Conservation (phyloP, 2,888 invertebrate species). For the Himalopsyche japonica region DNA sequence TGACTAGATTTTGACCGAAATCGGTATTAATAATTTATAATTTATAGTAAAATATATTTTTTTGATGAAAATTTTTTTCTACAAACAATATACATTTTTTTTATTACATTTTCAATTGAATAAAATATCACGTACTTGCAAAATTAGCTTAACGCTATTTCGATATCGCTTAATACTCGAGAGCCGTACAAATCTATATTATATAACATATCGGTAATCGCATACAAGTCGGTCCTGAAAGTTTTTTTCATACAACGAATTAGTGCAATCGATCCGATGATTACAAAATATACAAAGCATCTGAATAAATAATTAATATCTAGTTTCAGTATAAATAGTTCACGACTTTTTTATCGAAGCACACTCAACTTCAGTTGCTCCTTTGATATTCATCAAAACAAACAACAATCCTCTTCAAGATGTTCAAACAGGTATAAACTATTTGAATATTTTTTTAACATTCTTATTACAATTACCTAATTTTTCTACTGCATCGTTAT, state of each 20-base stretch:
- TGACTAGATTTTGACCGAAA: no score
- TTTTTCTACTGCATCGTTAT: no score
- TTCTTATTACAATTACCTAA: no score
- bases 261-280: not conserved
- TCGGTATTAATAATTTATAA: no score
- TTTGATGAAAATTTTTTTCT: no score
- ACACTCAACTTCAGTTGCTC: not conserved
- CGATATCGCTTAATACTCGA: no score
- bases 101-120: no score
- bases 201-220: not conserved
- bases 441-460: no score
- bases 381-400: not conserved
- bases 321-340: not conserved
- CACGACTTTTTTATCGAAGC: not conserved
- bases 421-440: not conserved
- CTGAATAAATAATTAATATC: not conserved
- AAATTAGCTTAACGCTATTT: no score
- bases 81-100: no score
- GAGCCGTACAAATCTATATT: not conserved
- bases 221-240: not conserved
- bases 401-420: not conserved
- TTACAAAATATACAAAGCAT: not conserved
- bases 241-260: not conserved
- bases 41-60: no score
- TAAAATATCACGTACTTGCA: no score